These are phyloP conservation scores for Hylyphantes graminicola DNA, from an alignment of 1,140 invertebrate genomes.

Conservation along the genomic window DNA sequence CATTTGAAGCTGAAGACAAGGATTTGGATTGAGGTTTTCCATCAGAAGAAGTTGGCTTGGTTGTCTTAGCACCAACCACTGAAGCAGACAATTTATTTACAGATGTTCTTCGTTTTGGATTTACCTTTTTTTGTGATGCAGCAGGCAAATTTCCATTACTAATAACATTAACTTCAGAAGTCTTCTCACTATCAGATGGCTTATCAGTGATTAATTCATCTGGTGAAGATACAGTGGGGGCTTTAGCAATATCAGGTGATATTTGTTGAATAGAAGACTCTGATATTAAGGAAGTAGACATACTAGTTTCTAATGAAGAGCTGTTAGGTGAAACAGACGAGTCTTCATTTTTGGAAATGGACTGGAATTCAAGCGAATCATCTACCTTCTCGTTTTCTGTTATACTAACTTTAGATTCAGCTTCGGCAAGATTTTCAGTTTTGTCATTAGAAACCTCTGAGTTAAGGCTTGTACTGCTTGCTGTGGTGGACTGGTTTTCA, in stretches of 20 bases:
- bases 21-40: no score
- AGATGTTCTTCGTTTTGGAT: no score
- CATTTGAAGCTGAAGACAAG: no score
- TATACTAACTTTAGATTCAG: no score
- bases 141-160: no score
- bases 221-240: not conserved
- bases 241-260: not conserved
- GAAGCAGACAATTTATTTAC: no score
- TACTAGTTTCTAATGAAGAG: slow-evolving; percentile 8
- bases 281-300: not conserved
- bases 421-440: not conserved
- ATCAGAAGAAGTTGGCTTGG: no score
- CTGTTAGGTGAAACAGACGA: not conserved
- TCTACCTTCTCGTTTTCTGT: no score
- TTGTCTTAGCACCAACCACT: no score
- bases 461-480: not conserved
- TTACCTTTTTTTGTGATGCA: no score
- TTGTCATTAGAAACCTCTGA: not conserved
- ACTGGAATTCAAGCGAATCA: not conserved
- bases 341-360: not conserved
- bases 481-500: not conserved
- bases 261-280: not conserved
- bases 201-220: no score
- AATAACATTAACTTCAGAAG: not conserved
- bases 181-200: not conserved